Base-by-base conservation (phyloP, 2,888 invertebrate genomes). In the Chrysopilus asiliformis region DNA sequence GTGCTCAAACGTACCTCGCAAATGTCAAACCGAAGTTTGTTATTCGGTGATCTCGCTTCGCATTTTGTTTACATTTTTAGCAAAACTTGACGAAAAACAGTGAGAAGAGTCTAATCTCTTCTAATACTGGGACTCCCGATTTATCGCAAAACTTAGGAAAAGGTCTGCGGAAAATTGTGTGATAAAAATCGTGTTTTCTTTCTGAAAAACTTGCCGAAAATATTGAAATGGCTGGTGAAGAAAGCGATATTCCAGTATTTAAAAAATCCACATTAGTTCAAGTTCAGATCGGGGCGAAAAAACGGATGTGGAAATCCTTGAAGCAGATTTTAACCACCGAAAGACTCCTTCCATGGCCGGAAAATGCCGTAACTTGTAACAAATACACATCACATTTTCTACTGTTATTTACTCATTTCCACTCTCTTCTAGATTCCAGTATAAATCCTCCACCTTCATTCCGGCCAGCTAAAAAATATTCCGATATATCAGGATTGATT, bases 391-490 rank as follows among this genome's bases (percentile, higher is more conserved):
- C 41, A 19, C 12, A 12, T 25, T 2, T 29, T 15, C 19, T 19
- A 14, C 8, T 19, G 15, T n/a, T 6, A 20, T 16, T 32, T 32
- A 34, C 35, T 14, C 34, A 18, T 20, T 33, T 41, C 38, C 38
- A 39, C 45, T 47, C 56, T 52, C 43, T 64, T 65, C 15, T 65
- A 84, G 85, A 91, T 67, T 81, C 81, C 50, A 78, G 80, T 16
- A 79, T 93, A 44, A 90, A 90, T 62, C 87, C 90, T 17, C 90
- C 90, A 9, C 90, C 91, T 25, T 84, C 89, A 24, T 84, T 91
- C 55, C 79, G 77, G 55, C 93, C 93, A 4, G 77, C 85, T 0
- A 90, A 90, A 54, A 93, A 91, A 52, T 93, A 93, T 60, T 93
- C 91, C 0, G 93, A 93, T 55, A 78, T 93, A 43, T 89, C 89